Evolutionary conservation across 2,113 vertebrate species (phyloP), one percentile per base, ranked within the genome.

Genomic region (Eudorcas thomsonii): DNA sequence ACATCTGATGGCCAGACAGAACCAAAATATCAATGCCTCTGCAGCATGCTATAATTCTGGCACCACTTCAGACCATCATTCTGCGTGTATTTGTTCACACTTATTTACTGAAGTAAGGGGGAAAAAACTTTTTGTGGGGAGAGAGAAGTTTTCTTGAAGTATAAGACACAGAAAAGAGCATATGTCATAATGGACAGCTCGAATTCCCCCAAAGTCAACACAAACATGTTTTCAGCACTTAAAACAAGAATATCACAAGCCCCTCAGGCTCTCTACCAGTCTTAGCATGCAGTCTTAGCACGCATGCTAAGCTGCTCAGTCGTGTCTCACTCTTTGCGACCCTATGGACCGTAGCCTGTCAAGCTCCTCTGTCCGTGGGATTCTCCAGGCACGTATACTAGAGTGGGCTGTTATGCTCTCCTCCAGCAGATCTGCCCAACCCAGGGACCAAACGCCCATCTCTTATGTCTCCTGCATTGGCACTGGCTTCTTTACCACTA

Each of bases 21-120:
- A 57, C 30, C 10, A 8, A 77, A 21, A 48, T 19, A 1, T 12
- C 7, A 3, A 54, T 4, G 50, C 28, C 59, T 14, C 64, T 1
- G 71, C 80, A 55, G 30, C 30, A 14, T 2, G n/a, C 36, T 12
- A 3, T 39, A 33, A 17, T 36, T 16, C 62, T 88, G 86, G 21
- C 59, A 91, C 4, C 21, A 43, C 83, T 90, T 87, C 60, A 93
- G 84, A 74, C n/a, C 43, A 21, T 92, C 67, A 15, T 43, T 88
- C 54, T 90, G 43, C 2, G 26, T 55, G 15, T 85, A 86, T 89
- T 95, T 91, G 90, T 50, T 94, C 30, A 91, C 30, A 74, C 86
- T 94, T 94, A 93, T 84, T 91, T 60, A 91, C 17, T 28, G 7
- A 60, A 74, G 30, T 91, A 57, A 83, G n/a, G 11, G 21, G 30